Evolutionary conservation across 2,888 invertebrate genomes (phyloP), one percentile per base, ranked within the genome.

Genomic region (Patella depressa): DNA sequence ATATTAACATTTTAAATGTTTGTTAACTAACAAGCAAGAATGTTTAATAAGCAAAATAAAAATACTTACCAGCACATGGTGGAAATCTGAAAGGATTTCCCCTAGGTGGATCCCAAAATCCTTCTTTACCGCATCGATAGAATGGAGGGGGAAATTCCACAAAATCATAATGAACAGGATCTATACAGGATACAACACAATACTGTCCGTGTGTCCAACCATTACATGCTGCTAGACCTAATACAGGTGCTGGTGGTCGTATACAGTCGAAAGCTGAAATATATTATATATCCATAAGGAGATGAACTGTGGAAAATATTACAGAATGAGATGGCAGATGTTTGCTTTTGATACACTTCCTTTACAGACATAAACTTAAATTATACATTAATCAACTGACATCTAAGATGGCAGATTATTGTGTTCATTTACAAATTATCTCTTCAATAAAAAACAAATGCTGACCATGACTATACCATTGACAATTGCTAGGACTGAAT

Each of bases 71-170:
- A 54, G 87, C 83, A 83, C 89, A 89, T 17, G 83, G 79, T 72
- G 88, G 88, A 77, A 88, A 86, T 17, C 76, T 80, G 76, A 88
- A 87, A 15, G 84, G 81, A 57, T 80, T 81, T n/a, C 86, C 87
- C 29, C 83, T 80, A 2, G 87, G 86, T 53, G 88, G 88, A 73
- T 88, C 87, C 99, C 98, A 99, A 92, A 97, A 96, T 69, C 98
- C 99, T 94, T 98, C 98, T 76, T 96, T 96, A n/a, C 98, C 98
- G 90, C 99, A 99, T 1, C 97, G 97, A 91, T 98, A 99, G 93
- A 98, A 98, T 85, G 96, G 96, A 1, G 98, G 98, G n/a, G 98
- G 96, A 78, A 95, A 94, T 89, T 97, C 96, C 0, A 98, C 97
- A 93, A 99, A 99, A 84, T 85, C 87, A 69, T 84, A 84, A 19